These are phyloP conservation scores for Piscicola geometra DNA, from an alignment of 2,888 invertebrate genomes.

Conservation along the genomic window DNA sequence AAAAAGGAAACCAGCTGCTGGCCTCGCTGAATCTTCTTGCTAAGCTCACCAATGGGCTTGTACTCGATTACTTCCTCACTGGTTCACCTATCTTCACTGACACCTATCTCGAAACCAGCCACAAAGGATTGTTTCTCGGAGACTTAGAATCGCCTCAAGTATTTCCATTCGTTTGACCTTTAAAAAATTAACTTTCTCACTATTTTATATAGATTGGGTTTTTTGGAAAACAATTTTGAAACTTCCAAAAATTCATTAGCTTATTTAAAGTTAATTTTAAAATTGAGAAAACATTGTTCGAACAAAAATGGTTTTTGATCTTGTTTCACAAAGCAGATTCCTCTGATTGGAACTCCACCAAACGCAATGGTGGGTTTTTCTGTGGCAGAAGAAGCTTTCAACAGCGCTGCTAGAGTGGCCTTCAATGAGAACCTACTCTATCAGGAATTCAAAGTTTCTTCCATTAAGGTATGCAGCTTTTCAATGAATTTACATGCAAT, in stretches of 20 bases:
- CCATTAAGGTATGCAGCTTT: not conserved
- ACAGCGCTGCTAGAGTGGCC: not conserved
- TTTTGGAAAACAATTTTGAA: no score
- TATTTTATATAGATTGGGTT: no score
- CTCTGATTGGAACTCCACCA: not conserved
- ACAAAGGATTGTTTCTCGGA: not conserved
- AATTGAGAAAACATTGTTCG: no score
- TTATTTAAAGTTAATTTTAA: no score
- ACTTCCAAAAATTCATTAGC: no score
- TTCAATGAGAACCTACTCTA: not conserved
- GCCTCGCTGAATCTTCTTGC: not conserved
- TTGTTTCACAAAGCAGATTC: not conserved
- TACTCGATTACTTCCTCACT: not conserved
- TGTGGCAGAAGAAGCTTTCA: not conserved
- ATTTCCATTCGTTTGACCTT: not conserved
- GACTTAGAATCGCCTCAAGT: not conserved
- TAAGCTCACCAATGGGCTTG: not conserved
- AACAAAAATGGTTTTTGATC: no score
- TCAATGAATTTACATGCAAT: no score
- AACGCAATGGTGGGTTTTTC: not conserved
- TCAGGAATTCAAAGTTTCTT: not conserved
- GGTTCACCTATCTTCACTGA: not conserved
- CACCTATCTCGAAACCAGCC: not conserved
- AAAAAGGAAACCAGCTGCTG: not conserved
- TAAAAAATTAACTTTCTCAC: no score